Base-by-base conservation (phyloP, 2,113 vertebrate genomes). In the Syngnathus scovelli region DNA sequence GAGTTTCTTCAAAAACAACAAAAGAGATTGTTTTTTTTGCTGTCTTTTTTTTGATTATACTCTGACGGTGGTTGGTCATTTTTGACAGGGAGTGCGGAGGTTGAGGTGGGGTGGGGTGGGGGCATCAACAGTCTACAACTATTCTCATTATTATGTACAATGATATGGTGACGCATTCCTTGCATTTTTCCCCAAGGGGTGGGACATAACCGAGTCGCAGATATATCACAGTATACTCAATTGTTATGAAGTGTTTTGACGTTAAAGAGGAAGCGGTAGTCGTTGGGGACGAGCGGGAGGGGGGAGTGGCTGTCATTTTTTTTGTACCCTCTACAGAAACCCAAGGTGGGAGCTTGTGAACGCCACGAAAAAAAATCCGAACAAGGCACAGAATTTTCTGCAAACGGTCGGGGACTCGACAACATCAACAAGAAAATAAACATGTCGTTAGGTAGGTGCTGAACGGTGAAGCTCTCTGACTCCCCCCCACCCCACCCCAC, bases 301-400 rank as follows among this genome's bases (percentile, higher is more conserved):
- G 81, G 89, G 74, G 80, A 69, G 15, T 18, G 15, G 43, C 1
- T 18, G 1, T 15, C 16, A 5, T 48, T 15, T 62, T 23, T 7
- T 23, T 8, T 2, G 37, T 19, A 8, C 36, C 58, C 36, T 60
- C 18, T 6, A 27, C 13, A 16, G 36, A 56, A 27, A 23, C 55
- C 23, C 27, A 33, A 33, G 27, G 27, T 27, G 27, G 27, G 27
- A 33, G 27, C 27, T 33, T 33, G 27, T 33, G 27, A 33, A 33
- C 2, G 27, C 27, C 27, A 33, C 27, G 27, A 33, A 88, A 83
- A 67, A 91, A 89, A 89, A 85, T 91, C 87, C 85, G 93, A 95
- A 96, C 94, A 98, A 98, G 95, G 96, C 95, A 98, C 96, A 96
- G 93, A 96, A 95, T 94, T 94, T 93, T 96, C 95, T 98, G 95